These are phyloP conservation scores for Corella eumyota DNA, from an alignment of 23 tunicate species.

Conservation along the genomic window DNA sequence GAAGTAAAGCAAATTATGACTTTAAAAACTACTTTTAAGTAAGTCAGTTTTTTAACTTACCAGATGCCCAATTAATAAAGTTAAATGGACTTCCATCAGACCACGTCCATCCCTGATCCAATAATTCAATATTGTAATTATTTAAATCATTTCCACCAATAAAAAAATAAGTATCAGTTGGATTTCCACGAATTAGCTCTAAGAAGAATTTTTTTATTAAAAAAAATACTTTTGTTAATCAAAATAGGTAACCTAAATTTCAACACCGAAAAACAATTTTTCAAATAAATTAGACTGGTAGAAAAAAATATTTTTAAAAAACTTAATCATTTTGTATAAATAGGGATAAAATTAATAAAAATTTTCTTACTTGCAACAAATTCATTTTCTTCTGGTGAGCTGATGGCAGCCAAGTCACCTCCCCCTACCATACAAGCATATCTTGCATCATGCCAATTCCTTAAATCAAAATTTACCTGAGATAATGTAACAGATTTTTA, in stretches of 20 bases:
- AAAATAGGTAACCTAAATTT: too few species aligned
- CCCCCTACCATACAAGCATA: constrained; percentile 47
- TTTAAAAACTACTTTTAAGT: too few species aligned
- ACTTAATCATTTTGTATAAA: too few species aligned
- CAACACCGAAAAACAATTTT: too few species aligned
- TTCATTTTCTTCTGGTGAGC: constrained; percentile 50
- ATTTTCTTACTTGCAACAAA: too few species aligned
- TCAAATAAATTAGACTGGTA: too few species aligned
- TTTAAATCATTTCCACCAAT: constrained; percentile 54
- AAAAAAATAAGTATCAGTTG: constrained; percentile 29
- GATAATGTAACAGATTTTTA: neutral
- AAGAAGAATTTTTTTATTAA: neutral
- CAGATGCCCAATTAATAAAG: constrained; percentile 48
- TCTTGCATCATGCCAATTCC: constrained; percentile 63
- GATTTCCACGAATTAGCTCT: constrained; percentile 24
- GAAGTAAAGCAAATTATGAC: too few species aligned
- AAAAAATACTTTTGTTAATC: too few species aligned
- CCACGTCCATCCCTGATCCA: constrained; percentile 76
- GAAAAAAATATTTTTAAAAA: too few species aligned
- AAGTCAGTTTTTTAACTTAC: too few species aligned
- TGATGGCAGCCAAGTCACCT: constrained; percentile 52
- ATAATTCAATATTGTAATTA: constrained; percentile 35
- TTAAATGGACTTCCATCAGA: constrained; percentile 74
- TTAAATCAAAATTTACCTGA: constrained; percentile 21
- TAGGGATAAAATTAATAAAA: too few species aligned